Evolutionary conservation across 2,888 invertebrate species (phyloP), one percentile per base, ranked within the genome.

Genomic region (Rutpela maculata): DNA sequence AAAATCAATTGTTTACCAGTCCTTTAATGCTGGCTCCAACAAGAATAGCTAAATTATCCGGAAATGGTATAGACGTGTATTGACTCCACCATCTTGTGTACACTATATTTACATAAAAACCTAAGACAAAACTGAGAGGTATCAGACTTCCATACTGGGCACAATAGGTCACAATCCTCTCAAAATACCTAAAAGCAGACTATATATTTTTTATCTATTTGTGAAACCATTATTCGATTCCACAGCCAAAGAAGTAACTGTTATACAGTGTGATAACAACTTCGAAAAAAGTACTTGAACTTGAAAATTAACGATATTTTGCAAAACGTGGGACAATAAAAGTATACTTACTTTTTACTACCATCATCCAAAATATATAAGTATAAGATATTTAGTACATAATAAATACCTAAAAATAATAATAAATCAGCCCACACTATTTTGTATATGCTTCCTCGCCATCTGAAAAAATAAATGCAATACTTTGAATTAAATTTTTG

Each of bases 401-500:
- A 96, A 89, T 97, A 98, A 69, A 95, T 88, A 31, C 93, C 90
- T 76, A 96, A 91, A 88, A 96, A 98, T 68, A 95, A 92, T 19
- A 95, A 87, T 70, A 97, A 91, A 89, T 98, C 98, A 82, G 96
- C 92, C 97, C 97, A 98, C 78, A 98, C 95, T 82, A 98, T 91
- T 90, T 98, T 98, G 93, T 98, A 98, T 86, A 98, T 96, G 88
- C 97, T 97, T 62, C 97, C 98, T 82, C 94, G 93, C 98, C 98
- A 98, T 92, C 97, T 97, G 18, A 55, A 76, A 65, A 62, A 65
- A 22, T 65, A 22, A 31, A 35, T 9, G 17, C 17, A 63, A 3
- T 35, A 35, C 0, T 5, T 35, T 35, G 31, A 35, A 35, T 35
- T n/a, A n/a, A n/a, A n/a, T n/a, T n/a, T n/a, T n/a, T n/a, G n/a